Evolutionary conservation across 2,113 vertebrate genomes (phyloP), one percentile per base, ranked within the genome.

Genomic region (Hydrolagus affinis): DNA sequence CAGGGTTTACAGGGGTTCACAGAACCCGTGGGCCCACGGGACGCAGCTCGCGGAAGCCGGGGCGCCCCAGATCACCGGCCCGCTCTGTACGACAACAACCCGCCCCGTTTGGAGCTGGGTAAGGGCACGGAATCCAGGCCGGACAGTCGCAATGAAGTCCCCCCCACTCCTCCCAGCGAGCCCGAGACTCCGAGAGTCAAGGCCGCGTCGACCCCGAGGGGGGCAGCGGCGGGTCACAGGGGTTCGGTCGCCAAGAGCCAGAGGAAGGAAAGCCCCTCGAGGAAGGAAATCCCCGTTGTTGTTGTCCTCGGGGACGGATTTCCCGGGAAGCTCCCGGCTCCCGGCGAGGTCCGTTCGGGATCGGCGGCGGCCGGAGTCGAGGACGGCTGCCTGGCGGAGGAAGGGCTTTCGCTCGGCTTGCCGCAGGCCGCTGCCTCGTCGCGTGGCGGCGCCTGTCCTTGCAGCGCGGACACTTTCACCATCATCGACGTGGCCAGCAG

Each of bases 401-500:
- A 91, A 87, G 92, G 89, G 80, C 94, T 96, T 90, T 91, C 90
- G 11, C 90, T 94, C 32, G 94, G 94, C 85, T 90, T 96, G 1
- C 96, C 95, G 87, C 95, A 95, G 90, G 93, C 95, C 86, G 19
- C 64, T 11, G 19, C 66, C 2, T 87, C 85, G 3, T 91, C 88
- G 0, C 90, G 90, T 0, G 88, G 89, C 8, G 88, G 87, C 57
- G 80, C 88, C 80, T 21, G 88, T 70, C 90, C 93, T 7, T 91
- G 90, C 89, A 94, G 90, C 89, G 89, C 92, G 1, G 94, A 94
- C 77, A 87, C 85, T 28, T 96, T 99, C 88, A 91, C 94, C 66
- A 95, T 99, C 88, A 95, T 99, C 78, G 97, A 99, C 32, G 96
- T 99, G 86, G 96, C 95, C 30, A 96, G 97, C 0, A 88, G 98